phyloP scores from a whole-genome alignment of 2,797 vertebrate species.

The Buceros bicornis region DNA sequence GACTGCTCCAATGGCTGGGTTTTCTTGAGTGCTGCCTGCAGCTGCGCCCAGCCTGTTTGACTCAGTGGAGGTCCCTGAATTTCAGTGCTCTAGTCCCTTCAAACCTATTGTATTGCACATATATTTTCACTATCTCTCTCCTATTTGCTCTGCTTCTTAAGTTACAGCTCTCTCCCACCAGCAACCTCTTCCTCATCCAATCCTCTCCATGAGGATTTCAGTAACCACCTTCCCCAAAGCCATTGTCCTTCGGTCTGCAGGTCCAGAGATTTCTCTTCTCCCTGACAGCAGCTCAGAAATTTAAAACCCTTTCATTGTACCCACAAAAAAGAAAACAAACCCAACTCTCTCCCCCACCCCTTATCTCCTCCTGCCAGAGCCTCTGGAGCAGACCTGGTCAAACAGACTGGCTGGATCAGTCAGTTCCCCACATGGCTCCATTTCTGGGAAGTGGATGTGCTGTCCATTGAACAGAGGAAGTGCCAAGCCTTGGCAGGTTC shows the following conservation, averaged over 20 bases:
- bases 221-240: constrained; percentile 3
- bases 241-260: constrained; percentile 1
- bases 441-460: constrained; percentile 40
- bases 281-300: constrained; percentile 12
- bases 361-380: constrained; percentile 45
- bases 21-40: constrained; percentile 27
- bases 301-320: neutral
- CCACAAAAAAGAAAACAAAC: neutral
- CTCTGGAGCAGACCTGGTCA: constrained; percentile 42
- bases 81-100: neutral
- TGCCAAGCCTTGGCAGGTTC: constrained; percentile 51
- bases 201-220: neutral
- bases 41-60: constrained; percentile 20
- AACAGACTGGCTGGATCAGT: neutral
- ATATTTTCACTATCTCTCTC: neutral
- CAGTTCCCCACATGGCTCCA: neutral
- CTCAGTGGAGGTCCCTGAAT: neutral
- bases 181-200: neutral
- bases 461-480: constrained; percentile 49
- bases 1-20: neutral
- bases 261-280: constrained; percentile 21
- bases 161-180: neutral
- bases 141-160: neutral
- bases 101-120: neutral
- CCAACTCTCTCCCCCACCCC: neutral